Evolutionary conservation across 64 coral and sea anemone genomes (phyloP), one percentile per base, ranked within the genome.

Genomic region (Pachyseris speciosa): DNA sequence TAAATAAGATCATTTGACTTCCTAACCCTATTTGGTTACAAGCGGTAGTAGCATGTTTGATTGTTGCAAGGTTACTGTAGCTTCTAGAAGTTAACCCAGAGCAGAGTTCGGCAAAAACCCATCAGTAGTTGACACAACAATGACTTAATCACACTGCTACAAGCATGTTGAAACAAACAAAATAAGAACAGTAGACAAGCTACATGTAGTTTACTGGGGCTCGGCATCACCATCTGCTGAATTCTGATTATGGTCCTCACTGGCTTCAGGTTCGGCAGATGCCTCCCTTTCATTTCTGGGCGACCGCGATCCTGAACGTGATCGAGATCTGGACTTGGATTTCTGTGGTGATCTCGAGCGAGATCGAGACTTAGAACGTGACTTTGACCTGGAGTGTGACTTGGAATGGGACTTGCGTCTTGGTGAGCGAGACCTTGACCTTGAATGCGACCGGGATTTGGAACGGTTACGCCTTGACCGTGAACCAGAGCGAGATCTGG

Each of bases 401-500:
- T 50, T 65, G 34, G 84, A 92, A 22, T 59, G 94, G 0, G 93
- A 95, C 13, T 68, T 87, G 33, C 36, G 34, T 32, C 44, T 40
- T 24, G 73, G 85, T 45, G 90, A 92, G 17, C 58, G 79, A 19
- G 95, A 93, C 6, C 90, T 25, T 73, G 95, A 97, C 32, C 80
- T 88, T 7, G 89, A 85, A 29, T 72, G 32, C 17, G 96, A 98
- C 16, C 78, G 88, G 9, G 93, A 92, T 51, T 89, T 87, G 16
- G 84, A 80, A 45, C 85, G 87, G 12, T 67, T 66, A 36, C 75
- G 79, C 44, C 78, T 93, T 8, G 79, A 77, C 22, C 76, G 94
- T 52, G 91, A 93, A 51, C 69, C 37, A 34, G 88, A 91, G 17
- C 84, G 90, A 63, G 94, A 95, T 73, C 94, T 91, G 45, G 89